Percentiles rank a stretch among this genome's conserved stretches.
Evolutionary conservation across 2,797 vertebrate genomes (phyloP).

Genomic region (Arctocebus calabarensis): DNA sequence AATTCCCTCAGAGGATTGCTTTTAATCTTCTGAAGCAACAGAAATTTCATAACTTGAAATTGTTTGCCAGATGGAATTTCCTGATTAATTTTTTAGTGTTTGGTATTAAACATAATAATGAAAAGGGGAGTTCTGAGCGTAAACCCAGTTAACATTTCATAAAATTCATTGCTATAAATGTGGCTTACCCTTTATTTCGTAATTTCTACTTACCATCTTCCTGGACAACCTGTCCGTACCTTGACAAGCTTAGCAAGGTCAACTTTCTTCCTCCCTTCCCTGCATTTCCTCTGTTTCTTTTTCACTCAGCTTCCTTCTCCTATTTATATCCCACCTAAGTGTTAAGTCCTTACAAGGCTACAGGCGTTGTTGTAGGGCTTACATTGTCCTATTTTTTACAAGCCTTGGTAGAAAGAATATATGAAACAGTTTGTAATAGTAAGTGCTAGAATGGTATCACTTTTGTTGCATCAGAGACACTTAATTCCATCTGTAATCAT

Average conservation of each 20-base stretch:
- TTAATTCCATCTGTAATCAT: neutral
- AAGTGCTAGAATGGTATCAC: neutral
- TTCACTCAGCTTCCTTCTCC: neutral
- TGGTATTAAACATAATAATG: slow-evolving; percentile 77
- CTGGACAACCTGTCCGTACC: neutral
- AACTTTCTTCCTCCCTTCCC: neutral
- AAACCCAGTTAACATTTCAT: slow-evolving; percentile 78
- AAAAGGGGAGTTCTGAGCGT: slow-evolving; percentile 76
- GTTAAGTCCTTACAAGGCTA: neutral
- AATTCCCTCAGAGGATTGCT: slow-evolving; percentile 70
- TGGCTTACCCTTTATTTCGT: slow-evolving; percentile 54
- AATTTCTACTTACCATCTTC: neutral
- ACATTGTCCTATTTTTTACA: neutral
- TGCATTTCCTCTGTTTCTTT: neutral
- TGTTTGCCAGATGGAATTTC: slow-evolving; percentile 82
- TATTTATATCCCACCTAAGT: neutral
- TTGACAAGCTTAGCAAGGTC: neutral
- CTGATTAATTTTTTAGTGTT: slow-evolving; percentile 82
- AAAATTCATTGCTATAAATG: slow-evolving; percentile 73
- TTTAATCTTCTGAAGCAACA: slow-evolving; percentile 83
- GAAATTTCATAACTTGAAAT: slow-evolving; percentile 82
- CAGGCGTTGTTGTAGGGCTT: neutral
- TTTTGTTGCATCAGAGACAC: neutral
- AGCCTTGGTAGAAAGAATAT: neutral
- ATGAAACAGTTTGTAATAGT: neutral